Base-by-base conservation (phyloP, 2,113 vertebrate species). In the Psilopsiagon aurifrons region DNA sequence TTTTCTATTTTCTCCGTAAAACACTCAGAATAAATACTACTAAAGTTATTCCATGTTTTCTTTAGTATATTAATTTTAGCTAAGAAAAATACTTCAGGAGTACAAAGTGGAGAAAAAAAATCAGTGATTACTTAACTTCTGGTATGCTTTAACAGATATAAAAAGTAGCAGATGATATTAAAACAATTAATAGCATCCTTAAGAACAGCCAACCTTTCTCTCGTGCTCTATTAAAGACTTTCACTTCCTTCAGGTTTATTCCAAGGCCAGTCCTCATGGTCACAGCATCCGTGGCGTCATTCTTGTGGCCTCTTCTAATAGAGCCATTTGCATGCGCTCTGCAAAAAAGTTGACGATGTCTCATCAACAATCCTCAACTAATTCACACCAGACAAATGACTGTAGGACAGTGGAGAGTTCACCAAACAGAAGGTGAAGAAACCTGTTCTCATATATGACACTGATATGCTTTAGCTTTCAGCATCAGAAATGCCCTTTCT, bases 241-340 rank as follows among this genome's bases (percentile, higher is more conserved):
- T 99, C 94, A 99, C 99, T 95, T 99, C 99, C 97, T 99, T 99
- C 95, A 99, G 97, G 97, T 99, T 99, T 95, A 99, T 99, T 71
- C 99, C 99, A 39, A 99, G 98, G 67, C 99, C 99, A 44, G 98
- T 99, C 97, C 99, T 98, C 98, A 99, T 98, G 82, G 99, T 99
- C 84, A 99, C 96, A 6, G 97, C 97, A 88, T 99, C 99, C 59
- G 98, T 98, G 87, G 98, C 98, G 96, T 99, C 99, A 20, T 98
- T 98, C 98, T 99, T 99, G 77, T 98, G 98, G 86, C 99, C 99
- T 83, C 99, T 98, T 94, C 99, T 98, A 97, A 99, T 98, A 60
- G 99, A 99, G 70, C 99, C 99, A 14, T 99, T 99, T 71, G 99
- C 99, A 92, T 99, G 99, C 82, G 99, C 99, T 98, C 99, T 99